These are phyloP conservation scores for Mola mola DNA, from an alignment of 2,113 vertebrate genomes.

Conservation along the genomic window DNA sequence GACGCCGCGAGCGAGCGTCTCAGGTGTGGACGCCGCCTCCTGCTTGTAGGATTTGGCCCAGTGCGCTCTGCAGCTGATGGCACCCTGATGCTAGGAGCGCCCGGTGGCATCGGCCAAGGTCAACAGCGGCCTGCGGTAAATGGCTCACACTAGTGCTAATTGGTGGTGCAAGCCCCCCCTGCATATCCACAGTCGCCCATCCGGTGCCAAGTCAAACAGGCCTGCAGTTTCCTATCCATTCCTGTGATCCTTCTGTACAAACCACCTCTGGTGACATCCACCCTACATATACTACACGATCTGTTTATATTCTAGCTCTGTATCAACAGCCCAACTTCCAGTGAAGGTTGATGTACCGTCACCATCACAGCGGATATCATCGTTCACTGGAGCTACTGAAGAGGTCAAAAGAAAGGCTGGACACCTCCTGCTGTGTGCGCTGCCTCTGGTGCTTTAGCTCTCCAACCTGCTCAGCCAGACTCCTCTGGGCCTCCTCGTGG, in stretches of 20 bases:
- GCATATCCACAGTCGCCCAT: slow-evolving; percentile 76
- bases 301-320: slow-evolving; percentile 6
- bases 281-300: slow-evolving; percentile 1
- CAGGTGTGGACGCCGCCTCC: slow-evolving; percentile 28
- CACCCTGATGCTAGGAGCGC: slow-evolving; percentile 64
- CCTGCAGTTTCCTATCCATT: slow-evolving; percentile 65
- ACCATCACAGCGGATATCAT: neutral
- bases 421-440: slow-evolving; percentile 69
- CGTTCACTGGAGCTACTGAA: neutral
- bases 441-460: slow-evolving; percentile 69
- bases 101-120: slow-evolving; percentile 67
- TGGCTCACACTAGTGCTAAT: slow-evolving; percentile 71
- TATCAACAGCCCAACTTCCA: neutral
- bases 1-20: slow-evolving; percentile 33
- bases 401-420: too few species aligned
- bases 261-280: slow-evolving; percentile 37
- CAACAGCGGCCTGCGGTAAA: slow-evolving; percentile 72
- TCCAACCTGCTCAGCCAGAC: slow-evolving; percentile 73
- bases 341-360: neutral
- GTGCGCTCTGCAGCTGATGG: slow-evolving; percentile 62
- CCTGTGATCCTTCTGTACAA: slow-evolving; percentile 46
- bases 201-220: slow-evolving; percentile 88
- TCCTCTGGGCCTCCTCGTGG: slow-evolving; percentile 67
- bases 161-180: slow-evolving; percentile 64
- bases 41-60: slow-evolving; percentile 48